Evolutionary conservation across 2,888 invertebrate species (phyloP), one percentile per base, ranked within the genome.

Genomic region (Megalurothrips usitatus): DNA sequence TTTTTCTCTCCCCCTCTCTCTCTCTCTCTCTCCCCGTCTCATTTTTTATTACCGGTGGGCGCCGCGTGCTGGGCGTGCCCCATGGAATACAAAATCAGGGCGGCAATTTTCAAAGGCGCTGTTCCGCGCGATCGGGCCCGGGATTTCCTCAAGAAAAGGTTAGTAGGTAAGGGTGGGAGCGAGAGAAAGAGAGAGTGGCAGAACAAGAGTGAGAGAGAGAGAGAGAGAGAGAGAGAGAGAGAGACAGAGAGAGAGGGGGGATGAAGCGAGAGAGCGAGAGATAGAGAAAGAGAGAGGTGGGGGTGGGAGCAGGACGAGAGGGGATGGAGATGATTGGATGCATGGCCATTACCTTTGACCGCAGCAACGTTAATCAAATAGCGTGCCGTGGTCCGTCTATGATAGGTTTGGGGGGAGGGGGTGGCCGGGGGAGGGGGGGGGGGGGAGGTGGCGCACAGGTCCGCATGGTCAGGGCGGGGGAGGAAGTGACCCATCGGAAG

Each of bases 341-440:
- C 34, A 43, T 43, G 2, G 34, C 34, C 34, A 43, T 4, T 43
- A 6, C 34, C 58, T 58, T n/a, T 19, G n/a, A 58, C 58, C 58
- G n/a, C 58, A 43, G 58, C 58, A n/a, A 52, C 58, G 58, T 58
- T 58, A 58, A 58, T 58, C 58, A 58, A 58, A 58, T 58, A 58
- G 58, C 58, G 14, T 52, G 52, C 14, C 10, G 19, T n/a, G n/a
- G n/a, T n/a, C n/a, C n/a, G n/a, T n/a, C n/a, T 43, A 43, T 43
- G 34, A 52, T 52, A 17, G 58, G 58, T 58, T n/a, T n/a, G 52
- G 52, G 1, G 52, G 52, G 52, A 17, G 14, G 52, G 52, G 52
- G 52, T 8, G 52, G 58, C 58, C 6, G 14, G 58, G 58, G 6
- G 58, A 19, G 34, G 52, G 52, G 2, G 52, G 52, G 10, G 3